Evolutionary conservation across 1,140 invertebrate genomes (phyloP).

Genomic region (Drosophila yakuba): DNA sequence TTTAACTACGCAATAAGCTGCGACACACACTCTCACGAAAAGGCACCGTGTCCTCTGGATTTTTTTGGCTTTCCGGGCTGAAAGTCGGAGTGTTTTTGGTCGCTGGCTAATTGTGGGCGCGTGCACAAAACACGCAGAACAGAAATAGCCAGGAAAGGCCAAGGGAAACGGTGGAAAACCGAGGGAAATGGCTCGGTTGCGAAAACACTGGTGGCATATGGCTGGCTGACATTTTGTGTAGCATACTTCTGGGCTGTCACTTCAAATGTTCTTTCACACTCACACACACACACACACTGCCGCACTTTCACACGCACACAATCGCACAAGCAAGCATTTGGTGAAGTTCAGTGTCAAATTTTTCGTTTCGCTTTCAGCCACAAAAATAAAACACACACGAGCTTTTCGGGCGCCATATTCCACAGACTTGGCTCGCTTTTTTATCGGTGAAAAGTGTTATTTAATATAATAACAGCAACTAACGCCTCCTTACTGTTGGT

Average conservation of each 20-base stretch:
- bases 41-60: slow-evolving; percentile 1
- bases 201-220: slow-evolving; percentile 54
- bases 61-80: slow-evolving; percentile 7
- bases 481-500: slow-evolving; percentile 23
- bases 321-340: slow-evolving; percentile 15
- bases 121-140: slow-evolving; percentile 26
- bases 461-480: slow-evolving; percentile 15
- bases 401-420: slow-evolving; percentile 39
- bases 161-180: slow-evolving; percentile 7
- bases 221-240: slow-evolving; percentile 57
- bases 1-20: slow-evolving; percentile 64
- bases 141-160: slow-evolving; percentile 20
- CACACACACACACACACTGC: slow-evolving; percentile 8
- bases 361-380: slow-evolving; percentile 66
- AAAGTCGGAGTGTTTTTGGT: slow-evolving; percentile 8
- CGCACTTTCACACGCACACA: slow-evolving; percentile 7
- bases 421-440: background rate
- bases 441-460: slow-evolving; percentile 5
- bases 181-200: slow-evolving; percentile 1
- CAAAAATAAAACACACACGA: slow-evolving; percentile 40
- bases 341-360: slow-evolving; percentile 81
- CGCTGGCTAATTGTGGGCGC: slow-evolving; percentile 16
- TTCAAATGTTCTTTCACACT: slow-evolving; percentile 36
- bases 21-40: slow-evolving; percentile 15
- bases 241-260: slow-evolving; percentile 50